Evolutionary conservation across 2,888 invertebrate genomes (phyloP), one percentile per base, ranked within the genome.

Genomic region (Vesta saturnalis): DNA sequence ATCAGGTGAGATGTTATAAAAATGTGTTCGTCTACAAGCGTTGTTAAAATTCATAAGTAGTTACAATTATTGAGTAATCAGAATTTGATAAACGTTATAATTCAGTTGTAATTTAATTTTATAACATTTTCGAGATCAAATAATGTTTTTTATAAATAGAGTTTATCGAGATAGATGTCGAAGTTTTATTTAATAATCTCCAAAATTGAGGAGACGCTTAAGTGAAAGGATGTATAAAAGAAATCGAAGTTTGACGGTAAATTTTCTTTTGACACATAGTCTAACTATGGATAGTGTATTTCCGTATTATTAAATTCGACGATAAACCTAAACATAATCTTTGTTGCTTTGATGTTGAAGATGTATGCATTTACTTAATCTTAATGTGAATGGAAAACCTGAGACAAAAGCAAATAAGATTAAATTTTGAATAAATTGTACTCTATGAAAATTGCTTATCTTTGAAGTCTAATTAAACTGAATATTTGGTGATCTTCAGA

Each of bases 151-250:
- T 6, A n/a, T 39, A n/a, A 39, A 39, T n/a, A 39, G 39, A n/a
- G 3, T 39, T 39, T 39, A n/a, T 39, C 39, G n/a, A 39, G 39
- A 39, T 39, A 39, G 39, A 2, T n/a, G 39, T 39, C 39, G 12
- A 39, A 39, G 39, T 39, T 39, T 39, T 39, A 39, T 39, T 39
- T 39, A 39, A 39, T 39, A 39, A 39, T 39, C 39, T 39, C 39
- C 12, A 12, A 39, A 39, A 39, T 39, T 39, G 39, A 39, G 39
- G 39, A n/a, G 23, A 5, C 23, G 23, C 4, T 23, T 23, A 23
- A 23, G 39, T 39, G 39, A 39, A 39, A 39, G 39, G 39, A n/a
- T 39, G n/a, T 3, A 39, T 39, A 39, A 39, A 39, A 39, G 39
- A 39, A 39, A 39, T 39, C 39, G 39, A 39, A 12, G 3, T 39